phyloP scores from a whole-genome alignment of 2,797 vertebrate genomes.

The Furcifer pardalis region DNA sequence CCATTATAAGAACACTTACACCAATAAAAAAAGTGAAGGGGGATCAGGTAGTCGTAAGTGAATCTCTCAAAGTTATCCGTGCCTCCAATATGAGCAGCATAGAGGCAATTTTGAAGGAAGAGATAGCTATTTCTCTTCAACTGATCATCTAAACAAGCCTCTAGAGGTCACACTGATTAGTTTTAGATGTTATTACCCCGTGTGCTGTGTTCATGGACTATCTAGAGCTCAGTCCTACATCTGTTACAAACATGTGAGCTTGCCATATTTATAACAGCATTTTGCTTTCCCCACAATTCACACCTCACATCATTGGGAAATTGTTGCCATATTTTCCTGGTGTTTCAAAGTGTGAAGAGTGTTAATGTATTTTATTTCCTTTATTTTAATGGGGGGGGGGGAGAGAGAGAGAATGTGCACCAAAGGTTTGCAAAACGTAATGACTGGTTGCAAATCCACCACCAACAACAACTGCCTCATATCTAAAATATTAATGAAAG shows the following conservation, averaged over 20 bases:
- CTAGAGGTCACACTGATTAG: conserved; percentile 1
- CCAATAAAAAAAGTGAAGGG: neutral
- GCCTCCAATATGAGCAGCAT: conserved; percentile 6
- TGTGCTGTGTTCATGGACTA: neutral
- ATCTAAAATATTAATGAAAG: neutral
- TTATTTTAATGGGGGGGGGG: no score
- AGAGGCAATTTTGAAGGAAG: conserved; percentile 8
- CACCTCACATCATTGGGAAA: neutral
- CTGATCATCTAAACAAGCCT: conserved; percentile 3
- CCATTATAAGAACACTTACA: conserved; percentile 19
- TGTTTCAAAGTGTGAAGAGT: conserved; percentile 3
- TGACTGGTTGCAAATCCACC: neutral
- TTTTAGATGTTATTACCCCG: neutral
- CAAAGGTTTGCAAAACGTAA: neutral
- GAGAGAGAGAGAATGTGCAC: no score
- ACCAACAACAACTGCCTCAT: no score
- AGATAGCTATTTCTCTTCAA: neutral
- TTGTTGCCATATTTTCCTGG: neutral
- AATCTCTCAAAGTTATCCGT: conserved; percentile 6
- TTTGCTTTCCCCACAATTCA: neutral
- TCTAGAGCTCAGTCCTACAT: neutral
- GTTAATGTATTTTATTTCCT: conserved; percentile 1
- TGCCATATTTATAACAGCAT: neutral
- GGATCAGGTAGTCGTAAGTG: conserved; percentile 1
- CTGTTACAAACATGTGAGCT: neutral